phyloP scores from a whole-genome alignment of 1,140 invertebrate species.

The Apolygus lucorum region DNA sequence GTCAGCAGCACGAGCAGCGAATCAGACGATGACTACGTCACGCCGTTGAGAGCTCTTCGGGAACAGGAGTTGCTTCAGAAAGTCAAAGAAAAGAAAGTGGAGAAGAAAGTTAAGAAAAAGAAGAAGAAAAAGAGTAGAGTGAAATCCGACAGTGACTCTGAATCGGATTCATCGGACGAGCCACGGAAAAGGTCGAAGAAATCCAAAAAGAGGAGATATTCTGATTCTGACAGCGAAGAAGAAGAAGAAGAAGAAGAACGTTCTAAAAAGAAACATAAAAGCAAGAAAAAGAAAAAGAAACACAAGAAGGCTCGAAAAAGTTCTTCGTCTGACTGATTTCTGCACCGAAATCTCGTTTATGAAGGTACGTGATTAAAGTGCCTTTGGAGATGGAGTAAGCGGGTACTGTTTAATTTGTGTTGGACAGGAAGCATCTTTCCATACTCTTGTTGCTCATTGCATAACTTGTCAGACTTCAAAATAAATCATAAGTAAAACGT shows the following conservation, averaged over 20 bases:
- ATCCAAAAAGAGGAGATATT: constrained; percentile 32
- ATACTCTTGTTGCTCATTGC: too few relatives aligned
- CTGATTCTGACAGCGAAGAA: constrained; percentile 33
- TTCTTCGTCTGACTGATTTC: too few relatives aligned
- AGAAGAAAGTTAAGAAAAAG: constrained; percentile 44
- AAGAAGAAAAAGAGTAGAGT: constrained; percentile 38
- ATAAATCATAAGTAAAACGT: too few relatives aligned
- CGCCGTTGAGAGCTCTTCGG: constrained; percentile 67
- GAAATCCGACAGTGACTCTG: constrained; percentile 34
- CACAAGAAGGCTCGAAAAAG: constrained; percentile 26
- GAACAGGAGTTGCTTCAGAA: constrained; percentile 59
- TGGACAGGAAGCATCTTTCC: too few relatives aligned
- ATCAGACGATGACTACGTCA: constrained; percentile 62
- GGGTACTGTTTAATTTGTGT: too few relatives aligned
- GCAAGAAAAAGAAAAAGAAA: constrained; percentile 36
- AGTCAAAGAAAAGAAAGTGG: constrained; percentile 46
- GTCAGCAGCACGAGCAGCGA: constrained; percentile 93
- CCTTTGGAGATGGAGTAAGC: too few relatives aligned
- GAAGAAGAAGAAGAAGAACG: constrained; percentile 11
- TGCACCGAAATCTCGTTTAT: too few relatives aligned
- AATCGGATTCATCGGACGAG: constrained; percentile 34
- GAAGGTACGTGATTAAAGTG: too few relatives aligned
- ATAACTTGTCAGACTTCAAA: too few relatives aligned
- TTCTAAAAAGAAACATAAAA: constrained; percentile 22
- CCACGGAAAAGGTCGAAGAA: constrained; percentile 40